phyloP scores from a whole-genome alignment of 2,797 vertebrate genomes.

The Jordanella pulchra region DNA sequence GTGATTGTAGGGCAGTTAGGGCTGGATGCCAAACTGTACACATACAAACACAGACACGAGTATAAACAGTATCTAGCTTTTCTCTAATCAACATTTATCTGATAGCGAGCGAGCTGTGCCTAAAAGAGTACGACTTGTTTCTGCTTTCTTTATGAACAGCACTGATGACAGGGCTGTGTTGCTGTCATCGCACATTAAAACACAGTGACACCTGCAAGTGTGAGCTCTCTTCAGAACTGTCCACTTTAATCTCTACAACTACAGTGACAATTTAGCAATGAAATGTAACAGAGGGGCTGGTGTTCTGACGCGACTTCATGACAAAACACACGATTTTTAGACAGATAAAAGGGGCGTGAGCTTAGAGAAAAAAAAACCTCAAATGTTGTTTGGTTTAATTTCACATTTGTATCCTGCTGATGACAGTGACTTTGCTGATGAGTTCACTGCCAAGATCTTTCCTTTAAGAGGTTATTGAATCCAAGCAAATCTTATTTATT shows the following conservation, averaged over 20 bases:
- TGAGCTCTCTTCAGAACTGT: conserved; percentile 56
- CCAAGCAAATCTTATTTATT: conserved; percentile 47
- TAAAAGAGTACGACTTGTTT: conserved; percentile 43
- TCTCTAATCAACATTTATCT: conserved; percentile 59
- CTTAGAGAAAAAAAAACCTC: conserved; percentile 55
- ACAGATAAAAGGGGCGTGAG: conserved; percentile 55
- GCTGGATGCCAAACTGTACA: conserved; percentile 68
- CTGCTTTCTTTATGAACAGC: conserved; percentile 26
- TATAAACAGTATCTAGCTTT: conserved; percentile 29
- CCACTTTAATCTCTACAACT: conserved; percentile 70
- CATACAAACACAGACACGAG: conserved; percentile 23
- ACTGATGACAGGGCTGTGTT: conserved; percentile 53
- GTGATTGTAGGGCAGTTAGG: conserved; percentile 76
- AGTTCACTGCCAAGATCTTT: conserved; percentile 57
- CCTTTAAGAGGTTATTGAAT: conserved; percentile 55
- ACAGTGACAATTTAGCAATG: conserved; percentile 58
- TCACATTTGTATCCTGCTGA: conserved; percentile 40
- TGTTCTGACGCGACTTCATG: conserved; percentile 57
- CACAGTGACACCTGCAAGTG: conserved; percentile 64
- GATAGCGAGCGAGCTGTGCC: conserved; percentile 47
- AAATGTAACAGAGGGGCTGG: conserved; percentile 45
- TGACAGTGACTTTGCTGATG: conserved; percentile 46
- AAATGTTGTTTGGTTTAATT: conserved; percentile 52
- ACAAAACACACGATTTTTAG: conserved; percentile 56
- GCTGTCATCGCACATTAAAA: conserved; percentile 71